Percentiles rank a stretch among this genome's conserved stretches.
Conservation (phyloP, 92 coral and sea anemone species). For the Muricea muricata region DNA sequence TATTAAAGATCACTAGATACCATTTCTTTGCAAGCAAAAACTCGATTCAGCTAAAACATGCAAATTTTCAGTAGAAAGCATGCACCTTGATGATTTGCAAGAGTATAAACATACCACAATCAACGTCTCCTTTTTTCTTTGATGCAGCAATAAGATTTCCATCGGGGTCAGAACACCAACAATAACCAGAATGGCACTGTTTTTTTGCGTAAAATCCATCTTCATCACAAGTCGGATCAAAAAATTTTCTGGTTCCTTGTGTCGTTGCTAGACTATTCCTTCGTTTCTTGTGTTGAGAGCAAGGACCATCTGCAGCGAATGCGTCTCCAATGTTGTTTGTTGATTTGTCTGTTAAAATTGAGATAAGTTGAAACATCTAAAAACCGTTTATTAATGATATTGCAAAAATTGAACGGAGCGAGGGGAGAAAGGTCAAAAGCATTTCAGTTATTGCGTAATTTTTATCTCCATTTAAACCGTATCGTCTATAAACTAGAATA, state of each 20-base stretch:
- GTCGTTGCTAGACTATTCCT: background rate
- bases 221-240: slow-evolving; percentile 72
- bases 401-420: too few species aligned
- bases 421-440: too few species aligned
- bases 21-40: too few species aligned
- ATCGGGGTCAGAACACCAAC: slow-evolving; percentile 83
- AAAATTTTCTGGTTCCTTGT: background rate
- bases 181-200: slow-evolving; percentile 82
- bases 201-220: slow-evolving; percentile 79
- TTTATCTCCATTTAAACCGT: too few species aligned
- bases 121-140: slow-evolving; percentile 63
- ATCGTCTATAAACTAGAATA: too few species aligned
- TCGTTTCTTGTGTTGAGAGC: background rate
- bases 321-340: background rate
- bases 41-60: too few species aligned
- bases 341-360: background rate
- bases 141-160: slow-evolving; percentile 74
- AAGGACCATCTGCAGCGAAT: slow-evolving; percentile 2
- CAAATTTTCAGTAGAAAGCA: too few species aligned
- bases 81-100: too few species aligned
- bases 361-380: background rate
- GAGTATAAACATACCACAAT: slow-evolving; percentile 48
- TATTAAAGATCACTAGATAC: too few species aligned
- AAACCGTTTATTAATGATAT: background rate
- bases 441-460: too few species aligned